Percentiles rank a stretch among this genome's conserved stretches.
Evolutionary conservation across 2,113 vertebrate genomes (phyloP).

Genomic region (Cyphomyrus plagiostoma): DNA sequence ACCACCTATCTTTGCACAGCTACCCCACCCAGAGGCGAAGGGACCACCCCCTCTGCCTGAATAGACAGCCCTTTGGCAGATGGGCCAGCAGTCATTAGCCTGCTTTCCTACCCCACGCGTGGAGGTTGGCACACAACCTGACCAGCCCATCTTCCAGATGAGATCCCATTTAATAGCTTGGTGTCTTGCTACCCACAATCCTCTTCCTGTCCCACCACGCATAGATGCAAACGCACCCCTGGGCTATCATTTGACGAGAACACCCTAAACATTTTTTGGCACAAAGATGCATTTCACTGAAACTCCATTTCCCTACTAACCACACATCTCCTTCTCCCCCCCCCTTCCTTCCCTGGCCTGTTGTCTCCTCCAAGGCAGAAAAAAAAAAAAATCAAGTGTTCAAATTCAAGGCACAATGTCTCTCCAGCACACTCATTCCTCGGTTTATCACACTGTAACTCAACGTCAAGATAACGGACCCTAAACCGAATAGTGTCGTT

Average conservation of each 20-base stretch:
- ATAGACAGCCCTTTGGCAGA: background rate
- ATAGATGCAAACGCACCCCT: constrained; percentile 18
- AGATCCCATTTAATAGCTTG: background rate
- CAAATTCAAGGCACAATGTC: constrained; percentile 77
- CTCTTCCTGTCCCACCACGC: constrained; percentile 24
- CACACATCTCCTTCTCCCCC: constrained; percentile 22
- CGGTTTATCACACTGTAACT: constrained; percentile 27
- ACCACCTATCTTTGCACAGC: background rate
- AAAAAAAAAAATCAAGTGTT: constrained; percentile 45
- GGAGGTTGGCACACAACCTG: background rate
- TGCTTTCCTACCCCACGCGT: background rate
- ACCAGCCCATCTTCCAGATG: background rate
- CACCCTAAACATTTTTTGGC: background rate
- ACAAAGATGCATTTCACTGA: constrained; percentile 7
- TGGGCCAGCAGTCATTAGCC: background rate
- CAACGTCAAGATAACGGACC: constrained; percentile 29
- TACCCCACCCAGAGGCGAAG: background rate
- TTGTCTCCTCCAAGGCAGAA: constrained; percentile 43
- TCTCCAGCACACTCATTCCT: constrained; percentile 44
- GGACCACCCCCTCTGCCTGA: background rate
- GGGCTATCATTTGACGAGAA: background rate
- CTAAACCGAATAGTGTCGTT: constrained; percentile 15
- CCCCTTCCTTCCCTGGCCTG: constrained; percentile 33
- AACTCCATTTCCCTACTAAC: background rate
- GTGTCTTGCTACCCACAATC: background rate